These are phyloP conservation scores for Dione juno DNA, from an alignment of 2,888 invertebrate species.

Conservation along the genomic window DNA sequence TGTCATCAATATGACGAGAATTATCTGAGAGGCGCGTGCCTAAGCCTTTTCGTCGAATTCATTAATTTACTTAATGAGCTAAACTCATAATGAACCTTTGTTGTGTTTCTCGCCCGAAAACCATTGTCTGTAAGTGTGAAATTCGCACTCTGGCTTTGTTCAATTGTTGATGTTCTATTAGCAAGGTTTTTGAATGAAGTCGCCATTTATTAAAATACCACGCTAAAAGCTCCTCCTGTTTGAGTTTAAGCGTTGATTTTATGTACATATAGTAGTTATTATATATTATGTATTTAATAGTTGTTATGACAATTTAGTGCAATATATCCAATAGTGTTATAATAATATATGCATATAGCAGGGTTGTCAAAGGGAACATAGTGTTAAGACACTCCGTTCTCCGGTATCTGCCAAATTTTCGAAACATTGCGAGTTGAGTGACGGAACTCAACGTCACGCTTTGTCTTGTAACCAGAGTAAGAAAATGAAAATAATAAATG, in stretches of 20 bases:
- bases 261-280: no score
- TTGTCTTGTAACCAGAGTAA: no score
- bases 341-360: no score
- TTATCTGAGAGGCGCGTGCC: constrained; percentile 57
- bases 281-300: no score
- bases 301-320: no score
- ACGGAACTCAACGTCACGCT: no score
- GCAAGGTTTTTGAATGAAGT: constrained; percentile 16
- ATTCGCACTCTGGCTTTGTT: constrained; percentile 52
- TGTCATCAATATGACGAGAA: constrained; percentile 61
- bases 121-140: constrained; percentile 62
- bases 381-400: no score
- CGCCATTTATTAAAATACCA: constrained; percentile 17
- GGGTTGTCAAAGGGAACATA: no score
- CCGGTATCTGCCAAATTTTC: no score
- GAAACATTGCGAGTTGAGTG: no score
- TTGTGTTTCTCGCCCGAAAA: constrained; percentile 59
- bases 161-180: constrained; percentile 34
- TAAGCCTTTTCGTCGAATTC: constrained; percentile 64
- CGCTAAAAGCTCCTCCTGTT: constrained; percentile 6
- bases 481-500: no score
- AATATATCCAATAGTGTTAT: no score
- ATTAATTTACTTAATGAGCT: constrained; percentile 75
- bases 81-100: constrained; percentile 71
- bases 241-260: neutral